Conservation (phyloP, 2,797 vertebrate genomes). For the Pogoniulus pusillus region DNA sequence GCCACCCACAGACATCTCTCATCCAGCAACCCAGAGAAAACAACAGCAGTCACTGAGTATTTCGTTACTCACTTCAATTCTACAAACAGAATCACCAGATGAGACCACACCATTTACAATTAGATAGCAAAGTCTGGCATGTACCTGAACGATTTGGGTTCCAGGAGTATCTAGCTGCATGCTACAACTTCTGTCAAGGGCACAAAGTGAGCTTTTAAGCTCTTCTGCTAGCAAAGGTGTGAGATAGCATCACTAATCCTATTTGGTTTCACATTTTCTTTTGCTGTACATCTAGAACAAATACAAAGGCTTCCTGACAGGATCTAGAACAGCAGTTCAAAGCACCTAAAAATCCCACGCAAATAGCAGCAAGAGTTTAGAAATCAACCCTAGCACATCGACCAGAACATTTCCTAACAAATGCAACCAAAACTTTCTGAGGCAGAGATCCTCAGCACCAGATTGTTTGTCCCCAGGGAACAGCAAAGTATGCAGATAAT, state of each 20-base stretch:
- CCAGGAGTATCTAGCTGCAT: neutral
- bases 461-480: constrained; percentile 55
- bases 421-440: constrained; percentile 45
- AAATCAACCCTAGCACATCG: neutral
- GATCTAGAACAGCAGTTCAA: neutral
- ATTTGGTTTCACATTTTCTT: neutral
- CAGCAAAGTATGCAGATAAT: constrained; percentile 53
- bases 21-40: neutral
- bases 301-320: neutral
- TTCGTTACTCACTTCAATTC: neutral
- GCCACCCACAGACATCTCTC: neutral
- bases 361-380: neutral
- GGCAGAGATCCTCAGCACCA: constrained; percentile 21
- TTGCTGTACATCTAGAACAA: neutral
- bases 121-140: neutral
- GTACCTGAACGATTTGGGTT: neutral
- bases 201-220: neutral
- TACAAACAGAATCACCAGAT: neutral
- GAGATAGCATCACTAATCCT: neutral
- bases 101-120: neutral
- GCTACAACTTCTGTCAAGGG: neutral
- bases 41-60: neutral
- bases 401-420: constrained; percentile 11
- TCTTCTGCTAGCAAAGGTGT: neutral
- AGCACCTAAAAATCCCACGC: neutral